Percentiles rank a stretch among this genome's conserved stretches.
These are phyloP conservation scores for Lycodopsis pacificus DNA, from an alignment of 2,797 vertebrate species.

Conservation along the genomic window DNA sequence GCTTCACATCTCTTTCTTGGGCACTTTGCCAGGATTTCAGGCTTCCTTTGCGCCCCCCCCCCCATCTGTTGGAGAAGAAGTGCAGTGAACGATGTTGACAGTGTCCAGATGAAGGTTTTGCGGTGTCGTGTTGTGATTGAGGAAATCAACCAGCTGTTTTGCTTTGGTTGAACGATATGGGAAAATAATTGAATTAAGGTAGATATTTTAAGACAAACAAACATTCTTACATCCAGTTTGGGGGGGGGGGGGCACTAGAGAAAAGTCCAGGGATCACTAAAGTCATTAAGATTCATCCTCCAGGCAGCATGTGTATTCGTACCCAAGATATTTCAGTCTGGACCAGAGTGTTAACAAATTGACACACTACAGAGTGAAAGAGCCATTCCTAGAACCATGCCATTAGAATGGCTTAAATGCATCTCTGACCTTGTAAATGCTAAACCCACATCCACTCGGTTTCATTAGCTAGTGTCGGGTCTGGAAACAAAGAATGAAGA, in stretches of 20 bases:
- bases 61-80: constrained; percentile 44
- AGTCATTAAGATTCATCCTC: too few relatives aligned
- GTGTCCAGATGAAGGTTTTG: constrained; percentile 31
- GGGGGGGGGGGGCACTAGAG: too few relatives aligned
- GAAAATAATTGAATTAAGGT: background rate
- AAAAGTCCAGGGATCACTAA: too few relatives aligned
- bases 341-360: background rate
- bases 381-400: background rate
- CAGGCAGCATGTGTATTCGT: too few relatives aligned
- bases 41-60: constrained; percentile 25
- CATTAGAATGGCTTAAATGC: background rate
- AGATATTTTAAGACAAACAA: background rate
- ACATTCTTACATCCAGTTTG: too few relatives aligned
- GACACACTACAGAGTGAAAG: background rate
- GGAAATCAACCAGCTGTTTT: constrained; percentile 42
- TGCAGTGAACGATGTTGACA: constrained; percentile 29
- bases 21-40: constrained; percentile 42
- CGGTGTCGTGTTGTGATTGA: constrained; percentile 23
- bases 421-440: background rate
- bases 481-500: too few relatives aligned
- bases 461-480: constrained; percentile 14
- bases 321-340: background rate
- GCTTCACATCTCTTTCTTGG: constrained; percentile 37
- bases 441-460: background rate
- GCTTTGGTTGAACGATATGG: background rate